Evolutionary conservation across 2,797 vertebrate species (phyloP).

Genomic region (Spondyliosoma cantharus): DNA sequence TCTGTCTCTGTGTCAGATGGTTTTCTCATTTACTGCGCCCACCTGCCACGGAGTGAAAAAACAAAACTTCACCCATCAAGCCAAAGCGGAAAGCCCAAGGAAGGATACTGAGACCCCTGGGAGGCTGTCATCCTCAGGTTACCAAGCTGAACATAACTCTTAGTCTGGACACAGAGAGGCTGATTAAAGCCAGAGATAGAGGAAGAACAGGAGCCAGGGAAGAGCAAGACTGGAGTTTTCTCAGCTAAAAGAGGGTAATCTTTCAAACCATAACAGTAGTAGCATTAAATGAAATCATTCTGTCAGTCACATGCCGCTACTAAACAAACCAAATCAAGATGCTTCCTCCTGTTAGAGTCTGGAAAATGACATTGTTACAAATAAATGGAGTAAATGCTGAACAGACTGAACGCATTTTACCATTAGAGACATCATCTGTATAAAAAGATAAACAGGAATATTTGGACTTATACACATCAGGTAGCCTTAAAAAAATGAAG

Average conservation of each 20-base stretch:
- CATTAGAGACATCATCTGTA: background rate
- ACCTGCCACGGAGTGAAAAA: constrained; percentile 66
- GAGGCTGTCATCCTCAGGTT: constrained; percentile 71
- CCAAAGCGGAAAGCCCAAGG: constrained; percentile 63
- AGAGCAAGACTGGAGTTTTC: constrained; percentile 11
- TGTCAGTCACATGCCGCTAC: background rate
- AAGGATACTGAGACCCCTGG: constrained; percentile 64
- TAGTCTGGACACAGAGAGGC: constrained; percentile 45
- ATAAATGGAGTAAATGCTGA: background rate
- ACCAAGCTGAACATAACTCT: constrained; percentile 72
- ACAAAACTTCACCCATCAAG: constrained; percentile 67
- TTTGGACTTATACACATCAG: too few species aligned
- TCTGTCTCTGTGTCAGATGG: constrained; percentile 71
- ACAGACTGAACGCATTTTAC: background rate
- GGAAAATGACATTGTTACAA: background rate
- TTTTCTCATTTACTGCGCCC: constrained; percentile 75
- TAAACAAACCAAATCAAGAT: background rate
- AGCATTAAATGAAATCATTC: background rate
- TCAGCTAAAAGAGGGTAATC: constrained; percentile 2
- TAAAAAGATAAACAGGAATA: background rate
- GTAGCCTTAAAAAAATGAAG: too few species aligned
- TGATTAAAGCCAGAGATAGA: constrained; percentile 70
- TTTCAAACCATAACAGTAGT: background rate
- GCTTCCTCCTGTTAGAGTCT: background rate
- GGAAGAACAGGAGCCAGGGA: constrained; percentile 29